These are phyloP conservation scores for Keiferia lycopersicella DNA, from an alignment of 2,888 invertebrate genomes.

Conservation along the genomic window DNA sequence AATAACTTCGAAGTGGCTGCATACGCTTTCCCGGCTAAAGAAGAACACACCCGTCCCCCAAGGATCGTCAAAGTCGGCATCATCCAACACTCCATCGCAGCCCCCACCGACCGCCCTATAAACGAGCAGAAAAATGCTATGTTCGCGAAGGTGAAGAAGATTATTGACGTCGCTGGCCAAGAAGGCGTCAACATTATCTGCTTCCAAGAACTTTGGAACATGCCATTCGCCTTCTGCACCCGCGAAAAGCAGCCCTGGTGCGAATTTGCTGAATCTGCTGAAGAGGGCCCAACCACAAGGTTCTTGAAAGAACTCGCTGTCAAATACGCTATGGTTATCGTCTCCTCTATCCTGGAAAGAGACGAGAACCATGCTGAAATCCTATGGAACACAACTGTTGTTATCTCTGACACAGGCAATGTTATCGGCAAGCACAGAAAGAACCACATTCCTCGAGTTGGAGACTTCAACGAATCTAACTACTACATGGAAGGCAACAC, in stretches of 20 bases:
- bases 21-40: slow-evolving; percentile 72
- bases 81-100: slow-evolving; percentile 93
- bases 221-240: slow-evolving; percentile 99
- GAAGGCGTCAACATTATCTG: slow-evolving; percentile 95
- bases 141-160: slow-evolving; percentile 87
- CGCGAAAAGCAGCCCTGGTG: slow-evolving; percentile 98
- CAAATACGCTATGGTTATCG: slow-evolving; percentile 95
- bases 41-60: slow-evolving; percentile 82
- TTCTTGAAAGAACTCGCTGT: slow-evolving; percentile 90
- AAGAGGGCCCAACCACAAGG: slow-evolving; percentile 92
- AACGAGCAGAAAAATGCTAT: slow-evolving; percentile 90
- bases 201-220: slow-evolving; percentile 98
- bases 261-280: slow-evolving; percentile 97
- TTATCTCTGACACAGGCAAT: slow-evolving; percentile 93
- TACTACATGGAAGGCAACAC: slow-evolving; percentile 98
- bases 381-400: slow-evolving; percentile 98
- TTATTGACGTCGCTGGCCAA: slow-evolving; percentile 90
- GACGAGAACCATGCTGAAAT: slow-evolving; percentile 93
- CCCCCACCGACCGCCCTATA: slow-evolving; percentile 89
- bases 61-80: slow-evolving; percentile 91
- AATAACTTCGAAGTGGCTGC: slow-evolving; percentile 79
- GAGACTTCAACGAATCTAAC: slow-evolving; percentile 99
- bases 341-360: slow-evolving; percentile 97
- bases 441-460: slow-evolving; percentile 98
- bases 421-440: slow-evolving; percentile 98